These are phyloP conservation scores for Odontamblyopus lacepedii DNA, from an alignment of 2,797 vertebrate species.

Conservation along the genomic window DNA sequence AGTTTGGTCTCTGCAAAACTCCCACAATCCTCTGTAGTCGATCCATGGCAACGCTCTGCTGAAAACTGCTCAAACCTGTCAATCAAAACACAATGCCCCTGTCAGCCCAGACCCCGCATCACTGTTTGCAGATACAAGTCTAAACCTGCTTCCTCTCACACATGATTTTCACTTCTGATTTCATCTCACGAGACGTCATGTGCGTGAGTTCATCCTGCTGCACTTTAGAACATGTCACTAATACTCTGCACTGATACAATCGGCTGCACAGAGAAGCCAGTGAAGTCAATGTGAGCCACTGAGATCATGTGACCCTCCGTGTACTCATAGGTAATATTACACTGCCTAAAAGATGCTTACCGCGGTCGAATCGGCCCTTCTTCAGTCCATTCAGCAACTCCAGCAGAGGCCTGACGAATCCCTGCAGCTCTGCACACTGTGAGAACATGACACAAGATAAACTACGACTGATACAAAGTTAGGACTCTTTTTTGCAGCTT, in stretches of 20 bases:
- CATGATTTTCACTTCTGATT: constrained; percentile 26
- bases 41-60: constrained; percentile 95
- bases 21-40: constrained; percentile 93
- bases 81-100: constrained; percentile 53
- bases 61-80: constrained; percentile 91
- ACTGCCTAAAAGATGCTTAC: constrained; percentile 66
- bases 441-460: constrained; percentile 42
- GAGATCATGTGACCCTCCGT: constrained; percentile 27
- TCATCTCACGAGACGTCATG: constrained; percentile 40
- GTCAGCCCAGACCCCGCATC: constrained; percentile 37
- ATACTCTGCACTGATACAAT: constrained; percentile 1
- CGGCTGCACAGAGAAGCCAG: constrained; percentile 15
- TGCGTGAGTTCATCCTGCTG: constrained; percentile 35
- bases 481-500: constrained; percentile 20
- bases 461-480: constrained; percentile 42
- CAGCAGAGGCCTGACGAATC: constrained; percentile 85
- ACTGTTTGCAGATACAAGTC: constrained; percentile 16
- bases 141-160: constrained; percentile 6
- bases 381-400: constrained; percentile 89
- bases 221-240: constrained; percentile 4
- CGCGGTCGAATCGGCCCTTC: constrained; percentile 87
- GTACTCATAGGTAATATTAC: constrained; percentile 2
- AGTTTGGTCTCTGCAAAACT: constrained; percentile 88
- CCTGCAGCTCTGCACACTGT: constrained; percentile 91
- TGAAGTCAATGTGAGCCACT: constrained; percentile 10